phyloP scores from a whole-genome alignment of 2,797 vertebrate genomes.

The Sebastes iracundus region DNA sequence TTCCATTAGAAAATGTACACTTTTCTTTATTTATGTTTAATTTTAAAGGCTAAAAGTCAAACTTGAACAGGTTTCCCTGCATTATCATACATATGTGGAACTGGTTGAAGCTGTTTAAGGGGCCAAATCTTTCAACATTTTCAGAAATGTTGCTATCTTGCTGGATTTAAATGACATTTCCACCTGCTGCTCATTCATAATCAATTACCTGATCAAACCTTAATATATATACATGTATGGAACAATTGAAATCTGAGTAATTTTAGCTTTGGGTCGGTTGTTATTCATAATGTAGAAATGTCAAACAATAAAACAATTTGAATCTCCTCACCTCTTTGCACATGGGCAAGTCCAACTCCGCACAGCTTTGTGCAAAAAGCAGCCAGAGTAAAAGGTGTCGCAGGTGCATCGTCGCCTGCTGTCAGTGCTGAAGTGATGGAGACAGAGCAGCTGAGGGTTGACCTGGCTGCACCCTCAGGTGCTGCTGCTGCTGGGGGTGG shows the following conservation, averaged over 20 bases:
- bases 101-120: not conserved
- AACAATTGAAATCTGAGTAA: not conserved
- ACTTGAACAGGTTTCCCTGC: not conserved
- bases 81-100: not conserved
- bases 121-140: not conserved
- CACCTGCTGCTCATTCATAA: not conserved
- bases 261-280: not conserved
- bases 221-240: no score
- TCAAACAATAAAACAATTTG: not conserved
- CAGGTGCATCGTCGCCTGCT: constrained; percentile 54
- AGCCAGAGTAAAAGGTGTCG: constrained; percentile 50
- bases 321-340: constrained; percentile 84
- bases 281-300: not conserved
- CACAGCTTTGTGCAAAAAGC: constrained; percentile 42
- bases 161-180: not conserved
- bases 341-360: constrained; percentile 83
- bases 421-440: constrained; percentile 47
- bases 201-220: not conserved
- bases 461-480: constrained; percentile 55
- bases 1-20: not conserved
- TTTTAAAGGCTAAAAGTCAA: not conserved
- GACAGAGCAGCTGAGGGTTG: not conserved
- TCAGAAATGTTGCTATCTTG: not conserved
- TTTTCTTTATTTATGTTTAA: not conserved
- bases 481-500: constrained; percentile 49